Evolutionary conservation across 53 echinoderm and acorn worm genomes (phyloP).

Genomic region (Astropecten irregularis): DNA sequence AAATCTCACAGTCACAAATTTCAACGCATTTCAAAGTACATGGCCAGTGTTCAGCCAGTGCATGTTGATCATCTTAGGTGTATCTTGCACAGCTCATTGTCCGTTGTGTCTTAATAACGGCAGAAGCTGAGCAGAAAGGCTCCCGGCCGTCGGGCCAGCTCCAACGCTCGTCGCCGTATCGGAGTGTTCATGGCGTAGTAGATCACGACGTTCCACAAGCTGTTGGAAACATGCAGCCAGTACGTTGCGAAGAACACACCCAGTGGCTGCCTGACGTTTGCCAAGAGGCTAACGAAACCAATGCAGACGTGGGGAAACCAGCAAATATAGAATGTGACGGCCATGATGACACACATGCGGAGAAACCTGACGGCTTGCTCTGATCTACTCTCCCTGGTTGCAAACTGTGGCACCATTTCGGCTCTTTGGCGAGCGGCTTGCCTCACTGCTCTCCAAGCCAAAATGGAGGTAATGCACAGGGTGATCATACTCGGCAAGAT

Average conservation of each 20-base stretch:
- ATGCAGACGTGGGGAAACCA: conserved; percentile 25
- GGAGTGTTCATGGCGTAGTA: conserved; percentile 12
- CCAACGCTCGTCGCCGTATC: background rate
- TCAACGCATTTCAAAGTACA: no score
- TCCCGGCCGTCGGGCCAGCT: background rate
- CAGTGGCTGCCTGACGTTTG: background rate
- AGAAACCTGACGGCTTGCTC: conserved; percentile 6
- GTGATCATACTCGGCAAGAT: conserved; percentile 9
- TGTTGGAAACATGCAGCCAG: conserved; percentile 42
- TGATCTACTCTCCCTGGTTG: background rate
- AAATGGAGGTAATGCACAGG: background rate
- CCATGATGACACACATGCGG: conserved; percentile 6
- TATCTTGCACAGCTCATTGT: no score
- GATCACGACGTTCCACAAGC: conserved; percentile 47
- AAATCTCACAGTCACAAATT: no score
- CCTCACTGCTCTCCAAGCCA: background rate
- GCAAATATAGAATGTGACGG: conserved; percentile 12
- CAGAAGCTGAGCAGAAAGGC: background rate
- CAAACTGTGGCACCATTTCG: background rate
- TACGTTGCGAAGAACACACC: conserved; percentile 2
- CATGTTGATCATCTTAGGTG: no score
- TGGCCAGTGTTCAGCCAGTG: no score
- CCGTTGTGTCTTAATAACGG: no score
- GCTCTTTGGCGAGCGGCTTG: background rate
- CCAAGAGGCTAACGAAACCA: background rate